Base-by-base conservation (phyloP, 2,113 vertebrate genomes). In the Oreochromis niloticus region DNA sequence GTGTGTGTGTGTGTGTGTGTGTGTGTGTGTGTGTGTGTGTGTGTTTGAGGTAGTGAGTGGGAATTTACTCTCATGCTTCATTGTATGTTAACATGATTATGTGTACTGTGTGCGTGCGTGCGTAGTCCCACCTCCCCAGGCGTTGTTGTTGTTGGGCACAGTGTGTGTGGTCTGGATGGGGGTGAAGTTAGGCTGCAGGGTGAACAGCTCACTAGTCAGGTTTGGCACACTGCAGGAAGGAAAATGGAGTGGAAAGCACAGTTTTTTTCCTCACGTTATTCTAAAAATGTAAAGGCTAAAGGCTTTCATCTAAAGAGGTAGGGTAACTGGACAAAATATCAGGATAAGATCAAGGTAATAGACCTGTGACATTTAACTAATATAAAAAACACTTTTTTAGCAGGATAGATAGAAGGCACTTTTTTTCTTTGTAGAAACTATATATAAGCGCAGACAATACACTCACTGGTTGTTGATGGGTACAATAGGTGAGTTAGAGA, bases 171-270 rank as follows among this genome's bases (percentile, higher is more conserved):
- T 98, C 93, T 97, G 98, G 93, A 98, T 96, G 80, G 97, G 96
- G 92, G 97, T 96, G 94, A 97, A 98, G 13, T 93, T 96, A 79
- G 97, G 97, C 93, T 98, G 98, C 89, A 98, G 95, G 94, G 97
- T 97, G 91, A 98, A 98, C 92, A 98, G 97, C 95, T 98, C 98
- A 92, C 95, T 97, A 93, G 95, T 97, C 92, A 98, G 97, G 91
- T 97, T 98, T 96, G 97, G 98, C 97, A 98, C 97, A 94, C 98
- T 98, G 94, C 24, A 88, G 81, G 73, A 85, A 79, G 16, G 41
- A 88, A 56, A 68, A 73, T 8, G 4, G 71, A 61, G 48, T 22
- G 19, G 41, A 87, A 56, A 68, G 56, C 7, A 4, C 71, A 3
- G 39, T 27, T 83, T 57, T 73, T 11, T 83, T 79, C 80, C 12